These are phyloP conservation scores for Orchesella cincta DNA, from an alignment of 1,140 invertebrate genomes.

Conservation along the genomic window DNA sequence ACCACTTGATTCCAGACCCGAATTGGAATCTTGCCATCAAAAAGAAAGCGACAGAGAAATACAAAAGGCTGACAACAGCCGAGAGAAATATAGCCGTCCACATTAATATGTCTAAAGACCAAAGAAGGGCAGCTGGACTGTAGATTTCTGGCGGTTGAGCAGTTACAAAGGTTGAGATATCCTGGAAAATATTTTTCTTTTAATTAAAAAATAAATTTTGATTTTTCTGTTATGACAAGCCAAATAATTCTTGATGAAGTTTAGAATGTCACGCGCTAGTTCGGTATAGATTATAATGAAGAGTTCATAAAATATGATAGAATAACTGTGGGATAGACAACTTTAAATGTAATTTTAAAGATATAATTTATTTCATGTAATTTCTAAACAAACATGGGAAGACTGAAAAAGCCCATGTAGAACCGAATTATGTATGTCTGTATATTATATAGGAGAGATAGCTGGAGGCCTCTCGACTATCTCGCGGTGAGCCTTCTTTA, in stretches of 20 bases:
- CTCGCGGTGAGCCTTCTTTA: no score
- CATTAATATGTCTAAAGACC: constrained; percentile 33
- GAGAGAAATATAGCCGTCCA: constrained; percentile 14
- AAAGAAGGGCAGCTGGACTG: constrained; percentile 35
- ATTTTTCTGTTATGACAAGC: no score
- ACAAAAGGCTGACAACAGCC: neutral
- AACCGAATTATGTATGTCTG: no score
- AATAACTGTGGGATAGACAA: no score
- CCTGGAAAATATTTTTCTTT: neutral
- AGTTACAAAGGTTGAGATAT: constrained; percentile 38
- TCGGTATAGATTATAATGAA: no score
- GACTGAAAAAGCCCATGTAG: no score
- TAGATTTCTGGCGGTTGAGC: constrained; percentile 23
- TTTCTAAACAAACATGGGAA: no score
- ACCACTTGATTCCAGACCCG: constrained; percentile 1
- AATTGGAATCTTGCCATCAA: neutral
- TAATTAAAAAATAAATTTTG: neutral
- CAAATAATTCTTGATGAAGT: no score
- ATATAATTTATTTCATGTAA: neutral
- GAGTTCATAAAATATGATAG: no score
- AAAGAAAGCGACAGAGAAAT: constrained; percentile 5
- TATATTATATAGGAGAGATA: no score
- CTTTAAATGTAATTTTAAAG: neutral
- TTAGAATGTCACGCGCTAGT: no score
- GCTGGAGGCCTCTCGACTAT: no score